Evolutionary conservation across 2,888 invertebrate species (phyloP), one percentile per base, ranked within the genome.

Genomic region (Antheraea assamensis): DNA sequence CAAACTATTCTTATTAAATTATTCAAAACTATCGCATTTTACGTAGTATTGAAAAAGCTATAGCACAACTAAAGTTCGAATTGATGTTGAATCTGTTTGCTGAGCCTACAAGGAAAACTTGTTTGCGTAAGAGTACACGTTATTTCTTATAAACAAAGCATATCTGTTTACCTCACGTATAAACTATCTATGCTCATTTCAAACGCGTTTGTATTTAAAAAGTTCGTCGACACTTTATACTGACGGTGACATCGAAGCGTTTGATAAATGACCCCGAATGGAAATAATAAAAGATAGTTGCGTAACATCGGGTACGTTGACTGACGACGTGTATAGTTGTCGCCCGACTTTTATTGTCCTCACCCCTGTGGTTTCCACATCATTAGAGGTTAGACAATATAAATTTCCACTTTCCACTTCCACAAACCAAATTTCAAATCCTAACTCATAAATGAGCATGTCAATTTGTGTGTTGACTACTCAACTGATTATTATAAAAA

Each of bases 181-280:
- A 68, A 68, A 30, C 2, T 31, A 27, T 19, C 27, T 68, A 68
- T 31, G 21, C 4, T 19, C 8, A 21, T 35, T 21, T 35, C 24
- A 8, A 68, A 68, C 31, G 35, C 66, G 31, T 68, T 68, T 31
- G 21, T 27, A 58, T 30, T 64, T 27, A n/a, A 31, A 73, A 73
- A 76, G 77, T 75, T 77, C 75, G 75, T 71, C 68, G 77, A 74
- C 74, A 71, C 73, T 55, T 52, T 58, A 71, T 78, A 79, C 79
- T 87, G 85, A 85, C 87, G 86, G 79, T 88, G 85, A 87, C 84
- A 86, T 86, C 85, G 82, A 82, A 78, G 75, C 75, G 76, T 76
- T 80, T 83, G 81, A 81, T 81, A 78, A 83, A 78, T 81, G 82
- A 78, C 76, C 81, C 75, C 77, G 70, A 75, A 77, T 77, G 35